Evolutionary conservation across 2,113 vertebrate genomes (phyloP).

Genomic region (Phalacrocorax brasilianus): DNA sequence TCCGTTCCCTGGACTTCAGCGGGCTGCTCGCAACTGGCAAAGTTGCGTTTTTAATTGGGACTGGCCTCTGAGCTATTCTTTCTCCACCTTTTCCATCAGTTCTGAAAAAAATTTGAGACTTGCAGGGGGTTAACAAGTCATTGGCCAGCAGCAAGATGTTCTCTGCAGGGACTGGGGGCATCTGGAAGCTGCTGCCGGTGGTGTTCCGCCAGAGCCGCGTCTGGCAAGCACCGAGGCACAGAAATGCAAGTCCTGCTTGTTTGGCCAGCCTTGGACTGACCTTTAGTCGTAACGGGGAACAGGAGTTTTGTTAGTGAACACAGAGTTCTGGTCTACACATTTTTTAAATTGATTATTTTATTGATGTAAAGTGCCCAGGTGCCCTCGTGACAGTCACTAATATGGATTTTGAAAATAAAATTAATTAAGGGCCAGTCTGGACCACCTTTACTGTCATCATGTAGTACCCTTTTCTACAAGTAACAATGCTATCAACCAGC

Average conservation of each 20-base stretch:
- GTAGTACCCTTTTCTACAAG: constrained; percentile 41
- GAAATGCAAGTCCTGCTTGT: neutral
- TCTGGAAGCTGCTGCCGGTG: neutral
- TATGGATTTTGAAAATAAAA: constrained; percentile 66
- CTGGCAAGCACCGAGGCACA: neutral
- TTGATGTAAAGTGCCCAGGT: constrained; percentile 62
- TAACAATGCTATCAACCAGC: constrained; percentile 41
- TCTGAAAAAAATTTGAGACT: neutral
- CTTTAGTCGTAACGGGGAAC: neutral
- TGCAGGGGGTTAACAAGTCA: neutral
- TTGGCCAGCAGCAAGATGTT: accelerated
- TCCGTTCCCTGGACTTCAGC: neutral
- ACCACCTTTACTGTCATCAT: constrained; percentile 55
- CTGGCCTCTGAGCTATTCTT: neutral
- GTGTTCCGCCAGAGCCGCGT: neutral
- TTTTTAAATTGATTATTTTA: constrained; percentile 64
- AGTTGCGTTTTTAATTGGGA: neutral
- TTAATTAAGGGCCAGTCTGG: constrained; percentile 62
- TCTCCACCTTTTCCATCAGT: neutral
- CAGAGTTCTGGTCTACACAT: constrained; percentile 48
- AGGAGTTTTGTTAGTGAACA: constrained; percentile 44
- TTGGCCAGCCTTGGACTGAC: constrained; percentile 58
- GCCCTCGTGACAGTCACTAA: constrained; percentile 54
- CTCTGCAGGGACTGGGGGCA: neutral
- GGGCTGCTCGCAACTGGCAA: neutral